phyloP scores from a whole-genome alignment of 2,797 vertebrate genomes.

The Sorex maritimensis region DNA sequence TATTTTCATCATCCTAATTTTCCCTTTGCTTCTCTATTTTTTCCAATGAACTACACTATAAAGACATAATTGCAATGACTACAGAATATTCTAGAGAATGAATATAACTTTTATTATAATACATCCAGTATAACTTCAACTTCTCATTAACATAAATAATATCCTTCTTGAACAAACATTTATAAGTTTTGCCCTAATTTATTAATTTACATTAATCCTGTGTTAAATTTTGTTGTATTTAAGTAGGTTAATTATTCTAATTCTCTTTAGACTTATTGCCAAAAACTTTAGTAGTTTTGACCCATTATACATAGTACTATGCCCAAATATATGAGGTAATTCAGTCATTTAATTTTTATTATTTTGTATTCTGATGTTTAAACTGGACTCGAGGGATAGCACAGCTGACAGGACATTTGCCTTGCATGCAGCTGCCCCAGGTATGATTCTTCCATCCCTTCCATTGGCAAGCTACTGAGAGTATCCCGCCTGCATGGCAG shows the following conservation, averaged over 20 bases:
- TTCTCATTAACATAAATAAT: background rate
- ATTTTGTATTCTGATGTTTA: slow-evolving; percentile 26
- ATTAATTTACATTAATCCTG: slow-evolving; percentile 47
- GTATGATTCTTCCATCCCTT: too few species aligned
- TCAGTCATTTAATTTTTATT: background rate
- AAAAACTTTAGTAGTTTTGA: background rate
- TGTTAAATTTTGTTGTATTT: slow-evolving; percentile 13
- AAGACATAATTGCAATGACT: slow-evolving; percentile 28
- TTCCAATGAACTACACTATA: slow-evolving; percentile 21
- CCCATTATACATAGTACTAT: background rate
- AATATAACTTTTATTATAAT: slow-evolving; percentile 46
- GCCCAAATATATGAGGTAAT: slow-evolving; percentile 2
- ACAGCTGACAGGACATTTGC: too few species aligned
- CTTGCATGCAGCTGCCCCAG: too few species aligned
- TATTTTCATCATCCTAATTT: slow-evolving; percentile 31
- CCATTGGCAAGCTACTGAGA: too few species aligned
- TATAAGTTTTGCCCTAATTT: slow-evolving; percentile 5
- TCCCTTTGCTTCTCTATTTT: background rate
- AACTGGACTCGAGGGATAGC: background rate
- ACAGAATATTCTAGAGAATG: slow-evolving; percentile 38
- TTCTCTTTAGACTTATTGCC: slow-evolving; percentile 5
- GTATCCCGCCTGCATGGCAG: too few species aligned
- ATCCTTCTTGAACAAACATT: slow-evolving; percentile 38
- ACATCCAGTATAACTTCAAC: slow-evolving; percentile 10
- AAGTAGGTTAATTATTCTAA: slow-evolving; percentile 32